Base-by-base conservation (phyloP, 2,113 vertebrate genomes). In the Excalfactoria chinensis region DNA sequence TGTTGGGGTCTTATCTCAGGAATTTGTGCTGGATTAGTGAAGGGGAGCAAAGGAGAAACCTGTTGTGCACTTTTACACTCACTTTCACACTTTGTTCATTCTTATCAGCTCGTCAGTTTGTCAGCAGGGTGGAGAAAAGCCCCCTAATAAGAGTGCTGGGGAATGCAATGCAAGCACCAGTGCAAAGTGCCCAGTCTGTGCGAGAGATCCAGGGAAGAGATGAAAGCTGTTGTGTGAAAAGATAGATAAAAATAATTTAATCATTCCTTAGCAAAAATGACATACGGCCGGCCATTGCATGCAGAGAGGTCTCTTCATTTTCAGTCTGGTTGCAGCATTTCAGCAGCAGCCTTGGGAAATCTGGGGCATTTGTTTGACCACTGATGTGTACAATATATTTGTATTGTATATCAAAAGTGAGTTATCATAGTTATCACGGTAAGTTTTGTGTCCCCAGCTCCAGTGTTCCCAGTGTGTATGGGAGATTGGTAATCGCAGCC, bases 81-180 rank as follows among this genome's bases (percentile, higher is more conserved):
- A 51, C 51, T 86, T 88, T 82, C 83, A 89, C 88, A 64, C 68
- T 94, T 93, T 35, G 51, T 83, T 94, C 84, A 9, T 92, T 90
- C 64, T 84, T 89, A 83, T 68, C 89, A 88, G 62, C 73, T 71
- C 90, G 84, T 82, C 93, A 88, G 88, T 60, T 71, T 87, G 85
- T 60, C 80, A 80, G 80, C 1, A 0, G 35, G 73, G n/a, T 79
- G 62, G 60, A 78, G 82, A 80, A 62, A 46, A 90, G 46, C 23
- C 63, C 63, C 68, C 40, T 79, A 82, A 75, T 43, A 86, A 85
- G 55, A 58, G 59, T 13, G 26, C 64, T 90, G 64, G 55, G 62
- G 89, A 91, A 64, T 14, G 67, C 25, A 79, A 43, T 34, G 44
- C 44, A 58, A 73, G 58, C 89, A 46, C 62, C 68, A 32, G 56